Conservation (phyloP, 2,797 vertebrate species). For the Acanthis flammea region DNA sequence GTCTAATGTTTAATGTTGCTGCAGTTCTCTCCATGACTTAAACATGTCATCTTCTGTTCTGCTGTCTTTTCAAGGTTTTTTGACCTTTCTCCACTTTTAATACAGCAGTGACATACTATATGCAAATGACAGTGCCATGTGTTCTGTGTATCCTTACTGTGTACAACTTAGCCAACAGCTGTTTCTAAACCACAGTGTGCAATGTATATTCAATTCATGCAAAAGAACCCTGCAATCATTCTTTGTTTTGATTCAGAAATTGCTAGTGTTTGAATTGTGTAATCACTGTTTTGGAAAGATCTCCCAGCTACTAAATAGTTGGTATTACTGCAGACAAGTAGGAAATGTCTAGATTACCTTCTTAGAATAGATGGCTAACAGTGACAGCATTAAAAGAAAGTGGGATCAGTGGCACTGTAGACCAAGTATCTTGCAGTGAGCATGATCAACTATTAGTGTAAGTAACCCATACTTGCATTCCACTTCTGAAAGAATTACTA, state of each 20-base stretch:
- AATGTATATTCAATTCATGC: neutral
- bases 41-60: neutral
- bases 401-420: neutral
- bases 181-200: slow-evolving; percentile 1
- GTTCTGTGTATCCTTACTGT: slow-evolving; percentile 11
- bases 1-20: neutral
- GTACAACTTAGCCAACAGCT: slow-evolving; percentile 6
- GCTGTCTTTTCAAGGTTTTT: neutral
- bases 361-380: neutral
- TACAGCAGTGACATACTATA: neutral
- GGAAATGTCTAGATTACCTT: neutral
- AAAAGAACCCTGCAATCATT: neutral
- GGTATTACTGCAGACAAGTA: neutral
- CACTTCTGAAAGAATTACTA: neutral
- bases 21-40: neutral
- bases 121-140: slow-evolving; percentile 18
- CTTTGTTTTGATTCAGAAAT: slow-evolving; percentile 50
- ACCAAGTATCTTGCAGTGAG: neutral
- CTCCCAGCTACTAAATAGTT: neutral
- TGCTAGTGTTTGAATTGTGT: neutral
- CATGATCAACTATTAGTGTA: neutral
- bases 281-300: neutral
- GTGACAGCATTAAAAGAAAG: neutral
- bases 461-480: neutral
- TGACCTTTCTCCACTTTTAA: neutral